Evolutionary conservation across 2,888 invertebrate genomes (phyloP).

Genomic region (Cancer borealis): DNA sequence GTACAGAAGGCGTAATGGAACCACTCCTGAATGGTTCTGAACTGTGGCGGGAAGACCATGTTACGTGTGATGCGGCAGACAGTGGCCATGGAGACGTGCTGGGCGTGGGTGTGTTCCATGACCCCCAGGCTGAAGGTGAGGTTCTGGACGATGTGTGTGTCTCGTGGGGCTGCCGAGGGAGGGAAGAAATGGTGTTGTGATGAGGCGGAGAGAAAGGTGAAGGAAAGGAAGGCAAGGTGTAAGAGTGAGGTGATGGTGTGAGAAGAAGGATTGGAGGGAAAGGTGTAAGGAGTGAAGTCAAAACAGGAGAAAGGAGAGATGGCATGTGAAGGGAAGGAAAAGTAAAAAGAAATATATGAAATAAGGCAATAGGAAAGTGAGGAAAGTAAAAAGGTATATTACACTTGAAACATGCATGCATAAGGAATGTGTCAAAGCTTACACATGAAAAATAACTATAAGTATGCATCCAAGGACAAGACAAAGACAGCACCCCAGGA

Average conservation of each 20-base stretch:
- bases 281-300: no score
- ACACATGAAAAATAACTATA: no score
- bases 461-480: no score
- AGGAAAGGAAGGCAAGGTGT: no score
- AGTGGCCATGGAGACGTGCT: constrained; percentile 95
- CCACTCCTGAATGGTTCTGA: constrained; percentile 96
- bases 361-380: neutral
- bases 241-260: no score
- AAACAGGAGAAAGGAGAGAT: no score
- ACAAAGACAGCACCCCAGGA: neutral
- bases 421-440: no score
- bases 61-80: constrained; percentile 95
- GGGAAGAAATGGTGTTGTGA: neutral
- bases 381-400: neutral
- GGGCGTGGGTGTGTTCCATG: constrained; percentile 83
- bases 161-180: constrained; percentile 66
- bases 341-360: neutral
- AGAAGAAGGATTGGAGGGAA: neutral
- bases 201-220: no score
- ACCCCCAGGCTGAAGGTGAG: constrained; percentile 93
- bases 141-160: constrained; percentile 89
- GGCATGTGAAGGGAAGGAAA: no score
- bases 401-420: no score
- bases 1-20: constrained; percentile 97
- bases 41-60: constrained; percentile 96